Evolutionary conservation across 2,888 invertebrate species (phyloP).

Genomic region (Drosophila conformis): DNA sequence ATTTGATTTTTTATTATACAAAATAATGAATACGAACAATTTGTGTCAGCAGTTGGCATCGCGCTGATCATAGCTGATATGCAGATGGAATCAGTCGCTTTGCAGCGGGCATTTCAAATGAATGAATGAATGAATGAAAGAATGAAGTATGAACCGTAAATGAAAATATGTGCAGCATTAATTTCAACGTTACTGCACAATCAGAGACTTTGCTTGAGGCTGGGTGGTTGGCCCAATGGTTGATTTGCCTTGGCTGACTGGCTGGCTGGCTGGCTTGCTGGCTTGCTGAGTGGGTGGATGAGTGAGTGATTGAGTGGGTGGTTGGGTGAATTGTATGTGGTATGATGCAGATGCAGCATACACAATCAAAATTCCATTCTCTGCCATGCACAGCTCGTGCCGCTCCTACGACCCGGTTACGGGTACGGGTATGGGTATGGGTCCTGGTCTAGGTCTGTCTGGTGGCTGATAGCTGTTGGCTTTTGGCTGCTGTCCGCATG

Average conservation of each 20-base stretch:
- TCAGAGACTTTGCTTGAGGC: conserved; percentile 38
- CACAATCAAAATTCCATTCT: conserved; percentile 74
- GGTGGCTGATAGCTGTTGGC: conserved; percentile 10
- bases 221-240: conserved; percentile 7
- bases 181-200: conserved; percentile 71
- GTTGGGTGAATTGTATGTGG: conserved; percentile 22
- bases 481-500: conserved; percentile 26
- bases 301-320: background rate
- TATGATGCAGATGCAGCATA: conserved; percentile 52
- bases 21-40: background rate
- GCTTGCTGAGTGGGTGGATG: conserved; percentile 2
- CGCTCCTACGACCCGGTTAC: conserved; percentile 15
- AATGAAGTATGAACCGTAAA: conserved; percentile 63
- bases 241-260: conserved; percentile 18
- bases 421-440: background rate
- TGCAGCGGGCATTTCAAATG: conserved; percentile 35
- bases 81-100: conserved; percentile 13
- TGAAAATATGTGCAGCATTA: conserved; percentile 76
- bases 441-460: conserved; percentile 26
- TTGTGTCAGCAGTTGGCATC: background rate
- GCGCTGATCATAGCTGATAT: conserved; percentile 8
- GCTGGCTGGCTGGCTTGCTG: conserved; percentile 8
- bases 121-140: conserved; percentile 22
- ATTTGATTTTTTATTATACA: background rate
- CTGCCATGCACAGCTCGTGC: conserved; percentile 49